Percentiles rank a stretch among this genome's conserved stretches.
These are phyloP conservation scores for Neria commutata DNA, from an alignment of 2,888 invertebrate species.

Conservation along the genomic window DNA sequence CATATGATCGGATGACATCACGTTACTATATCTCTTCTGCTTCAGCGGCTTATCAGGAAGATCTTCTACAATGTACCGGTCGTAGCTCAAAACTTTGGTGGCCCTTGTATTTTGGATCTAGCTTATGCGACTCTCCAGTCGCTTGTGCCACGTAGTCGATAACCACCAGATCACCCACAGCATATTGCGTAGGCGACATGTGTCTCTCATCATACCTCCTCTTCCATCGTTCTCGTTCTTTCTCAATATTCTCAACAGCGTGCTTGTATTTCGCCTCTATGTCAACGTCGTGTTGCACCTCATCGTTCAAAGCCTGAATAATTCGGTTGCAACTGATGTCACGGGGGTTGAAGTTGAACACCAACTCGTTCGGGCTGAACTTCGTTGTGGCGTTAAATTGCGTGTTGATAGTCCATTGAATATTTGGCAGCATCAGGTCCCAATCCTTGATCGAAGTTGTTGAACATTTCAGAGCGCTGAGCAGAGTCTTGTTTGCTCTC, in stretches of 20 bases:
- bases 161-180: conserved; percentile 20
- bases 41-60: too few relatives aligned
- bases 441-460: conserved; percentile 17
- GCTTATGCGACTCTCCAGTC: conserved; percentile 24
- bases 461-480: too few relatives aligned
- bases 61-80: conserved; percentile 22
- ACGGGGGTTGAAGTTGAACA: conserved; percentile 19
- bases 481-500: conserved; percentile 18
- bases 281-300: conserved; percentile 2
- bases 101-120: conserved; percentile 20
- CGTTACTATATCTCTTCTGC: too few relatives aligned
- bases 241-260: not conserved
- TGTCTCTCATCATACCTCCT: conserved; percentile 20
- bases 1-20: too few relatives aligned
- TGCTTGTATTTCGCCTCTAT: too few relatives aligned
- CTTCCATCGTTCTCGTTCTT: conserved; percentile 18
- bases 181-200: conserved; percentile 8
- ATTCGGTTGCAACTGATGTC: conserved; percentile 23
- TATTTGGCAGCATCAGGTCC: conserved; percentile 10
- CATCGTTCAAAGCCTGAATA: conserved; percentile 15
- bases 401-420: conserved; percentile 24
- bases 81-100: conserved; percentile 15
- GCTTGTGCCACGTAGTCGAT: conserved; percentile 15
- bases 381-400: conserved; percentile 17
- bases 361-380: conserved; percentile 22